Base-by-base conservation (phyloP, 2,797 vertebrate genomes). In the Enteromius mattozi region DNA sequence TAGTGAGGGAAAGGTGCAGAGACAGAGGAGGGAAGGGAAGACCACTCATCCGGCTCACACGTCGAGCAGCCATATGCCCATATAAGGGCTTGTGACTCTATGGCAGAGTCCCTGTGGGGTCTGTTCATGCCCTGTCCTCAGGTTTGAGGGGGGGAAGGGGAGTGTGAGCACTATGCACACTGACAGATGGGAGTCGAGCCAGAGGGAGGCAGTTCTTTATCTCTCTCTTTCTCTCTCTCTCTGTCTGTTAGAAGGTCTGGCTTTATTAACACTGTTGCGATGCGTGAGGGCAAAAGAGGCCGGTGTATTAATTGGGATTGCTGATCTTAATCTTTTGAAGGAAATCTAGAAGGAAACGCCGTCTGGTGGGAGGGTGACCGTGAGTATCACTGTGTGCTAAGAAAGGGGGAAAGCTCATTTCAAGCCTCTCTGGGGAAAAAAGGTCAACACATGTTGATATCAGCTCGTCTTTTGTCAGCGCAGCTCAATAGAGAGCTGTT, bases 101-200 rank as follows among this genome's bases (percentile, higher is more conserved):
- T 74, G 70, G 63, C 78, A 68, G 56, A 21, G 65, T 69, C 81
- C 85, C 82, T 1, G 40, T 83, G 82, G 82, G 86, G 77, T 76
- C 78, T 47, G 68, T 74, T 47, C 59, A 61, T 82, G 81, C 81
- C 77, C 78, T 71, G 61, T 86, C 51, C 72, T 69, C 40, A 80
- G 71, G 77, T 80, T 81, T 49, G 16, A 76, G 42, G 30, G 65
- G 71, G 82, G 79, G 79, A 16, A 21, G 76, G 68, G 69, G 75
- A 40, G 70, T 30, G 8, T 75, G 82, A 87, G 78, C 65, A 71
- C 56, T 65, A 82, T 59, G 59, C 21, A 76, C 82, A 66, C 54
- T 85, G 83, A 86, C 83, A 83, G 85, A 85, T 86, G 85, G 82
- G 81, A 80, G 63, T 54, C 75, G 69, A 85, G 63, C 40, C 72